phyloP scores from a whole-genome alignment of 2,113 vertebrate genomes.

The Ibidorhyncha struthersii region DNA sequence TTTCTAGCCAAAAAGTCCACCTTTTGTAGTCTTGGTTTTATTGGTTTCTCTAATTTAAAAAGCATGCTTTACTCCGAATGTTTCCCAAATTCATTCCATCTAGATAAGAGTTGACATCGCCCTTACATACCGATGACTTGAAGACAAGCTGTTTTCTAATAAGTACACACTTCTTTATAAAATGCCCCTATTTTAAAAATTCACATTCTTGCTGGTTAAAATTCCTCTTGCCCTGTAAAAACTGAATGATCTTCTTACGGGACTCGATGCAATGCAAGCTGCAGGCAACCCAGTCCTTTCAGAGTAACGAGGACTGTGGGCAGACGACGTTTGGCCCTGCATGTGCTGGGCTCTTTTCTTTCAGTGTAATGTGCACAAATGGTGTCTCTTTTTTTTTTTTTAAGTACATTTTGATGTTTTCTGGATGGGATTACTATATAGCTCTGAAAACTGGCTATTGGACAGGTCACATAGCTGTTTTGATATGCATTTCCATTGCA shows the following conservation, averaged over 20 bases:
- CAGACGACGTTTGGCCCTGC: neutral
- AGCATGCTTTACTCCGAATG: neutral
- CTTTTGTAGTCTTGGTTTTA: neutral
- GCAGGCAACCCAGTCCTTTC: neutral
- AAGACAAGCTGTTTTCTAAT: neutral
- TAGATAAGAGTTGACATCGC: neutral
- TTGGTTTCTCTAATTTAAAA: neutral
- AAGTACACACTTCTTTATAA: neutral
- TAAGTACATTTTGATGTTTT: neutral
- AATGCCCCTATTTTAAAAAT: neutral
- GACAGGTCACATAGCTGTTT: slow-evolving; percentile 1
- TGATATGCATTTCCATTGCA: neutral
- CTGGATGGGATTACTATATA: neutral
- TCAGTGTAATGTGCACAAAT: neutral
- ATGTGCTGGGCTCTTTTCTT: neutral
- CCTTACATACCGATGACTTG: neutral
- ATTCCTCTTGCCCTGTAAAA: neutral
- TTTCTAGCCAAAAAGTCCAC: neutral
- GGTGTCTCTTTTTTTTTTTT: neutral
- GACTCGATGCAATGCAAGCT: neutral
- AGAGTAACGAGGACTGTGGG: neutral
- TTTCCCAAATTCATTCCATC: neutral
- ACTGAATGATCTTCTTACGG: neutral
- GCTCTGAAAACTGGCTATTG: neutral
- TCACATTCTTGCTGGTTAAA: neutral